Conservation (phyloP, 2,797 vertebrate genomes). For the Spea hammondii region DNA sequence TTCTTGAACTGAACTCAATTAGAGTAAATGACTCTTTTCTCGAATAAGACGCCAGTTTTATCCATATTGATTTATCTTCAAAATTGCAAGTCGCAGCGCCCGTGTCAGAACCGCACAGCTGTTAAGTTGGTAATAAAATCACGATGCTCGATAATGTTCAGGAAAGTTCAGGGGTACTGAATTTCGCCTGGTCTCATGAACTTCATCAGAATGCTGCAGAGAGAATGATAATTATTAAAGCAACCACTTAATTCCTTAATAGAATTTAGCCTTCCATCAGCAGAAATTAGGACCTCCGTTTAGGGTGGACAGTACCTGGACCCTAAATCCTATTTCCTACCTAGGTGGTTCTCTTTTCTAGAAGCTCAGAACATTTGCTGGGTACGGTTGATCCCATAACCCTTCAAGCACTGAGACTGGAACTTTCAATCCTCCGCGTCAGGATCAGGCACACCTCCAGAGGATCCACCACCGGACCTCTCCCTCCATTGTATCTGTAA, state of each 20-base stretch:
- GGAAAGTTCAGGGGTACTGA: conserved; percentile 12
- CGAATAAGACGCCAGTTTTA: conserved; percentile 13
- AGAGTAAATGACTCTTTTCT: conserved; percentile 1
- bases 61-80: conserved; percentile 34
- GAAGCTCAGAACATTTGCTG: no score
- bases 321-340: no score
- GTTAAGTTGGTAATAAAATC: conserved; percentile 28
- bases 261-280: neutral
- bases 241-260: neutral
- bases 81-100: conserved; percentile 1
- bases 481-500: no score
- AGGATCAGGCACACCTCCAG: no score
- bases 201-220: neutral
- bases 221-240: neutral
- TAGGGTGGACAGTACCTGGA: no score
- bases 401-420: no score
- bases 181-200: conserved; percentile 18
- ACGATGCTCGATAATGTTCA: neutral
- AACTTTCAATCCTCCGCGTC: no score
- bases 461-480: no score
- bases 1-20: conserved; percentile 16
- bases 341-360: no score
- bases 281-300: no score
- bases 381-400: no score
- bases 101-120: conserved; percentile 20